phyloP scores from a whole-genome alignment of 1,140 invertebrate genomes.

The Catajapyx aquilonaris region DNA sequence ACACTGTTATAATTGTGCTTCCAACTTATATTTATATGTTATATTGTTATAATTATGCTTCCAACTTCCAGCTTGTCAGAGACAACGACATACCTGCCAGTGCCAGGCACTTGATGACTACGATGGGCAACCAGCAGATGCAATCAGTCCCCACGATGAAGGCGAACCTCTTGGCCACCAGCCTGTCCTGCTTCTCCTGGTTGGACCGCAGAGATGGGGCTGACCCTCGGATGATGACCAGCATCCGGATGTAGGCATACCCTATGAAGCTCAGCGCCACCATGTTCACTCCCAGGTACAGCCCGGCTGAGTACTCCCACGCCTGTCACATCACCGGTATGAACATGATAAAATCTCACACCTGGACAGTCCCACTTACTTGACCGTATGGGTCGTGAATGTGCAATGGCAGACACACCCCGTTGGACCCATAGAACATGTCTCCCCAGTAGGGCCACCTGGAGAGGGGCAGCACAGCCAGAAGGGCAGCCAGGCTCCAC shows the following conservation, averaged over 20 bases:
- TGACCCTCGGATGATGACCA: conserved; percentile 29
- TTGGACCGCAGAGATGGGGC: conserved; percentile 29
- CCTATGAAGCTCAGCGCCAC: conserved; percentile 34
- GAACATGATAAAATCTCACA: too few relatives aligned
- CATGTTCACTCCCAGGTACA: conserved; percentile 33
- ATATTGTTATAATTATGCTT: too few relatives aligned
- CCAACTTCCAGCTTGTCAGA: too few relatives aligned
- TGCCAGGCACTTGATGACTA: conserved; percentile 32
- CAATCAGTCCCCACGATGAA: conserved; percentile 35
- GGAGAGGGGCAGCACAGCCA: conserved; percentile 29
- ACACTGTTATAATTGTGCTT: too few relatives aligned
- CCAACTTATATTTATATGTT: too few relatives aligned
- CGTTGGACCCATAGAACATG: conserved; percentile 35
- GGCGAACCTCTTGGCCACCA: conserved; percentile 29
- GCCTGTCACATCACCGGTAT: conserved; percentile 23
- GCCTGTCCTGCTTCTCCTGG: conserved; percentile 28
- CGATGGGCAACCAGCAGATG: conserved; percentile 39
- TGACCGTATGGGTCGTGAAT: conserved; percentile 35
- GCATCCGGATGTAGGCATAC: conserved; percentile 31
- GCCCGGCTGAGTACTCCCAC: conserved; percentile 35
- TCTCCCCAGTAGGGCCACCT: conserved; percentile 23
- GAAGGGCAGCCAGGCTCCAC: conserved; percentile 27
- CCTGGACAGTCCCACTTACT: conserved; percentile 12
- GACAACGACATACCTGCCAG: conserved; percentile 28
- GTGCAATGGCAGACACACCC: conserved; percentile 37